Percentiles rank a stretch among this genome's conserved stretches.
phyloP scores from a whole-genome alignment of 2,797 vertebrate genomes.

The Anas flavirostris region DNA sequence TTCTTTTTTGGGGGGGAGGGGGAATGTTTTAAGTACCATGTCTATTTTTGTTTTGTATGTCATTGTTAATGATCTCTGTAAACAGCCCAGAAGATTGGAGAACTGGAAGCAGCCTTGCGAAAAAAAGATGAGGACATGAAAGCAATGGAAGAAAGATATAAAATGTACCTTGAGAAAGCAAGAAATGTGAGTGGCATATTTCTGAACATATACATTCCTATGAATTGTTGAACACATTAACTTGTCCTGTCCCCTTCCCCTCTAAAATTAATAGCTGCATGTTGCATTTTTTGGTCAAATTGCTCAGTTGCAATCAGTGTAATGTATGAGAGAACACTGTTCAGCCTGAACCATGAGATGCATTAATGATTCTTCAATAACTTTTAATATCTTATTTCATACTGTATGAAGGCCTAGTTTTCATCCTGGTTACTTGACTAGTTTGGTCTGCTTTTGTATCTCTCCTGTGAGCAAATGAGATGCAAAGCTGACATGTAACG shows the following conservation, averaged over 20 bases:
- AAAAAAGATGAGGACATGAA: conserved; percentile 99
- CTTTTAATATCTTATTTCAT: neutral
- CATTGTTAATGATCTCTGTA: conserved; percentile 14
- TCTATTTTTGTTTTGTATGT: neutral
- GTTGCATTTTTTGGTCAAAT: neutral
- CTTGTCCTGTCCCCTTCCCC: neutral
- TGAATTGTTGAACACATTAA: neutral
- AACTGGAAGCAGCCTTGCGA: conserved; percentile 91
- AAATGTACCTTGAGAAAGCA: conserved; percentile 98
- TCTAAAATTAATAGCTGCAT: neutral
- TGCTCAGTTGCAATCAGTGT: neutral
- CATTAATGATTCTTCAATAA: neutral
- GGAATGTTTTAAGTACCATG: neutral
- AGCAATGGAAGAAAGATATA: conserved; percentile 99
- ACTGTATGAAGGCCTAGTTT: neutral
- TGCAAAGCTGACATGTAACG: neutral
- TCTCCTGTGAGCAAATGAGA: neutral
- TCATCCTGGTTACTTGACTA: neutral
- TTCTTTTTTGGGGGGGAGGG: too few species aligned
- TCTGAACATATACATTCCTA: neutral
- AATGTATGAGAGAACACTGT: neutral
- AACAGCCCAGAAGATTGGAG: conserved; percentile 89
- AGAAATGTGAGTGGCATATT: conserved; percentile 86
- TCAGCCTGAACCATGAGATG: neutral
- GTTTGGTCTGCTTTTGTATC: neutral